Base-by-base conservation (phyloP, 2,888 invertebrate species). In the Neocrepidodera transversa region DNA sequence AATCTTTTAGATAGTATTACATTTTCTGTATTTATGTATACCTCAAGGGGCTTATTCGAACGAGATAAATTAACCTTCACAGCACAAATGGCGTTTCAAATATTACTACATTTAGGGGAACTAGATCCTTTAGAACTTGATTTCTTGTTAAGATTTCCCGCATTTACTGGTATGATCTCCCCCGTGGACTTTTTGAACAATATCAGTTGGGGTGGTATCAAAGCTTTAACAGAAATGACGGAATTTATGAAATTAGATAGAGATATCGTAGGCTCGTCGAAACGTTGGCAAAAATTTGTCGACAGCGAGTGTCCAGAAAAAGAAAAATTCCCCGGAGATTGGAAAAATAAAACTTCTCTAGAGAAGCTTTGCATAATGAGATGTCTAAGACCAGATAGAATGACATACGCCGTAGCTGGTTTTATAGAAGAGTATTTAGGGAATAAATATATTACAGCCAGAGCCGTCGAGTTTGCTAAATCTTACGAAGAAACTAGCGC, bases 251-350 rank as follows among this genome's bases (percentile, higher is more conserved):
- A 90, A 72, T 81, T 97, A 0, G 96, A 96, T 74, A 89, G 92
- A 67, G 96, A 97, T 75, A 90, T 97, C 64, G 95, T 95, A 79
- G 92, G 92, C 0, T 93, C 95, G 0, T 86, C 89, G 1, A 96
- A 95, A 76, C 85, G 95, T 55, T 97, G 97, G 97, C 90, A 91
- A 72, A 95, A 93, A 75, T 93, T 94, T 72, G 89, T 92, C 0
- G 95, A 97, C 71, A 91, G 92, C 14, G 96, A 97, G 76, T 89
- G 89, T 61, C 96, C 97, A 0, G 97, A 97, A 78, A 89, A 90
- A 71, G 96, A 97, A 77, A 95, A 93, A 77, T 85, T 96, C 68
- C 97, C 97, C 0, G 95, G 95, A 59, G 97, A 97, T 74, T 97
- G 97, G 97, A 97, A 96, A 77, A 91, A 90, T 72, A 96, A 95